Percentiles rank a stretch among this genome's conserved stretches.
Conservation (phyloP, 2,113 vertebrate genomes). For the Plotosus lineatus region DNA sequence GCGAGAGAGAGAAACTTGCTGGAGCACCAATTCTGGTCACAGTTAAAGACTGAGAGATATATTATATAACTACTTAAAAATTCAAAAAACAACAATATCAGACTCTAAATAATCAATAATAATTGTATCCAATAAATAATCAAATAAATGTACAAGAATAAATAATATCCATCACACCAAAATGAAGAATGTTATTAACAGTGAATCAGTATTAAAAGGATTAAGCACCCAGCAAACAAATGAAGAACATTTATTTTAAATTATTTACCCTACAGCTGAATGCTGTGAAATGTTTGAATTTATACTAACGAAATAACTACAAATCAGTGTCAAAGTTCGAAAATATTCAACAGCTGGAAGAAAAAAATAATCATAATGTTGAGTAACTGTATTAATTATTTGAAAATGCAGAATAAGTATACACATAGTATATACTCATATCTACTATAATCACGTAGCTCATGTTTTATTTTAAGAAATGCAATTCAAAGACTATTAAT, state of each 20-base stretch:
- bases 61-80: background rate
- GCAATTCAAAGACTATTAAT: conserved; percentile 65
- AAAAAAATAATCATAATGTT: background rate
- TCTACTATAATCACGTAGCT: background rate
- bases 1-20: too few species aligned
- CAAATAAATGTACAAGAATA: too few species aligned
- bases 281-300: conserved; percentile 29
- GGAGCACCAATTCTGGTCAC: conserved; percentile 32
- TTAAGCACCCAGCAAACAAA: too few species aligned
- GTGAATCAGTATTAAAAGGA: conserved; percentile 4
- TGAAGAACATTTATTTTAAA: conserved; percentile 2
- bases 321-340: conserved; percentile 1
- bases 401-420: conserved; percentile 7
- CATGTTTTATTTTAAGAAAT: background rate
- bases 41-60: background rate
- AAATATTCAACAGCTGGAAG: background rate
- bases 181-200: conserved; percentile 16
- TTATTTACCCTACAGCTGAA: background rate
- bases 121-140: too few species aligned
- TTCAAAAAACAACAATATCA: background rate
- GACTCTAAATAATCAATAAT: background rate
- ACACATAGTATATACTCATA: background rate
- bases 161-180: conserved; percentile 26
- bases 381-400: background rate
- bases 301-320: conserved; percentile 53